phyloP scores from a whole-genome alignment of 2,113 vertebrate genomes.

The Sialia sialis region DNA sequence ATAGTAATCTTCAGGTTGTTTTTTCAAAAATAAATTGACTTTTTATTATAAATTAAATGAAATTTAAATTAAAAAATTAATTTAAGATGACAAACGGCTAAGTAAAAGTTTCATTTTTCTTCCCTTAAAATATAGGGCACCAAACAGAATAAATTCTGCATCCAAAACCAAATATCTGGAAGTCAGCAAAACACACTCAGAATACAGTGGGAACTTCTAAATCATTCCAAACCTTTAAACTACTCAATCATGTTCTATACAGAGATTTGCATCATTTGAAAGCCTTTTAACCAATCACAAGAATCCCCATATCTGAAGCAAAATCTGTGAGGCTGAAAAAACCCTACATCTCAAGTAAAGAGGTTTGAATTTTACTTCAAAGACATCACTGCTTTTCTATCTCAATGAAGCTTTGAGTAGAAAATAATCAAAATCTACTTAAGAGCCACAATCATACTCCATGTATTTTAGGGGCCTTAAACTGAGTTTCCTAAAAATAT shows the following conservation, averaged over 20 bases:
- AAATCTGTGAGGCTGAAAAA: background rate
- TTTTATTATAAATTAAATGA: background rate
- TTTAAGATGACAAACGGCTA: background rate
- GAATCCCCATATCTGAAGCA: background rate
- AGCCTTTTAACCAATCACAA: background rate
- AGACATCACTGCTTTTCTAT: background rate
- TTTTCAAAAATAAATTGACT: background rate
- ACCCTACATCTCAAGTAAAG: background rate
- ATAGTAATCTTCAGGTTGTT: background rate
- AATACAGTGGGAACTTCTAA: background rate
- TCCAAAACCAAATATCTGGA: background rate
- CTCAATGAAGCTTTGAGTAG: background rate
- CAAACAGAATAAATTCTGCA: background rate
- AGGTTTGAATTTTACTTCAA: background rate
- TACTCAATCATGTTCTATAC: background rate
- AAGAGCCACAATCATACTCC: background rate
- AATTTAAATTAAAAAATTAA: background rate
- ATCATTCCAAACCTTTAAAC: background rate
- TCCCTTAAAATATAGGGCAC: background rate
- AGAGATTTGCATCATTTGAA: background rate
- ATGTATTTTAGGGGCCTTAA: background rate
- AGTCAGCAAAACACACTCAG: background rate
- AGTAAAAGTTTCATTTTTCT: accelerated
- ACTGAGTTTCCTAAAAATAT: background rate
- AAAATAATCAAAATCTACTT: background rate